Conservation (phyloP, 2,113 vertebrate genomes). For the Cyprinodon tularosa region DNA sequence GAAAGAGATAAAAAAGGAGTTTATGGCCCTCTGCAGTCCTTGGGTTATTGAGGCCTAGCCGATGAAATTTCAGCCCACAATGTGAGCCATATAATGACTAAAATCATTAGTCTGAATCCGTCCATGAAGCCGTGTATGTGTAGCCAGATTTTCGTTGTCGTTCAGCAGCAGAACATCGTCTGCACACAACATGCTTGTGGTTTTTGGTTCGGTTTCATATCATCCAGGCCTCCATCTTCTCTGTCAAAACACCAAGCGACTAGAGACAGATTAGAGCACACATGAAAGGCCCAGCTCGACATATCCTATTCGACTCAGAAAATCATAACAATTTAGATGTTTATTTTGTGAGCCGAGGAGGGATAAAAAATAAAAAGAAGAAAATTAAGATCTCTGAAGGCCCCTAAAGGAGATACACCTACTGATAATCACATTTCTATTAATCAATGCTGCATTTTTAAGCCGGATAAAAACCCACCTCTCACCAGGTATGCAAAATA, state of each 20-base stretch:
- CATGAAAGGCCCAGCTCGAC: slow-evolving; percentile 43
- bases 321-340: slow-evolving; percentile 27
- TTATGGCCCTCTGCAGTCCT: not conserved
- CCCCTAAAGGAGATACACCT: not conserved
- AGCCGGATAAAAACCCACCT: slow-evolving; percentile 18
- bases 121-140: slow-evolving; percentile 8
- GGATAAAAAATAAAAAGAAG: not conserved
- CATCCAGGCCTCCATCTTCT: slow-evolving; percentile 53
- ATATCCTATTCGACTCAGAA: slow-evolving; percentile 26
- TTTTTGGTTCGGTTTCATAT: slow-evolving; percentile 69
- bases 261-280: slow-evolving; percentile 56
- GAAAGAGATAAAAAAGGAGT: not conserved
- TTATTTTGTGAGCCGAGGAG: slow-evolving; percentile 11
- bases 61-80: not conserved
- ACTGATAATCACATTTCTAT: slow-evolving; percentile 20
- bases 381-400: not conserved
- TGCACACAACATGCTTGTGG: slow-evolving; percentile 69
- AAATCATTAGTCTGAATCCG: not conserved
- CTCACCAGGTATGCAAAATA: slow-evolving; percentile 9
- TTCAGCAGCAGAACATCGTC: slow-evolving; percentile 55
- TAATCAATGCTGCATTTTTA: not conserved
- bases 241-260: slow-evolving; percentile 63
- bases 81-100: slow-evolving; percentile 10
- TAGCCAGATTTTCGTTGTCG: slow-evolving; percentile 50
- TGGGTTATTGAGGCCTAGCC: not conserved